Evolutionary conservation across 2,113 vertebrate genomes (phyloP), one percentile per base, ranked within the genome.

Genomic region (Hyperoodon ampullatus): DNA sequence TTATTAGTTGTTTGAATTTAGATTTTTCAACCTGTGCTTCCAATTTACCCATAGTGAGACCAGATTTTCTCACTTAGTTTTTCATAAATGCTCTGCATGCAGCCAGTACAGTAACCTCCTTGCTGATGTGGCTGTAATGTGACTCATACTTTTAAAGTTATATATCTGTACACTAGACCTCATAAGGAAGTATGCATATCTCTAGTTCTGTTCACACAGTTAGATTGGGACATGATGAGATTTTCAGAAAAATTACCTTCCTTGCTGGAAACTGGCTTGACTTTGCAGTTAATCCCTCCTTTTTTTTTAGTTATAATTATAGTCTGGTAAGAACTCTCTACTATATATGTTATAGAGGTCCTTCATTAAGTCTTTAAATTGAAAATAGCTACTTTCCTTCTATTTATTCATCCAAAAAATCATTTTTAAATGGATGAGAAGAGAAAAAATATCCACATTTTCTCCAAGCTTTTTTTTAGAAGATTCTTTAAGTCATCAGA

Each of bases 1-100:
- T 98, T 98, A 98, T 91, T 97, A 92, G 95, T 98, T 97, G 95
- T 89, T 98, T 88, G 95, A 96, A 97, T 98, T 98, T 97, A 84
- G 28, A 97, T 97, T 97, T 98, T 98, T 98, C 78, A 82, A 70
- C 93, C 98, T 98, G 96, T 98, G 85, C 87, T 98, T 95, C 78
- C 84, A 97, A 86, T 98, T 97, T 98, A 98, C 91, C 30, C 71
- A 97, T 86, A 97, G 97, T 98, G 95, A 94, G 89, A 92, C 86
- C 72, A 89, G 72, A 93, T 98, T 98, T 98, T 97, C 94, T 91
- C 77, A 96, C 86, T 94, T 96, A 81, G 88, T 84, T 53, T 97
- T 82, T 95, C 78, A 96, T 98, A 97, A 53, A 88, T 97, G 90
- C 50, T 8, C 47, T 85, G 4, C 55, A 94, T 93, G 96, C 97